A percentile compares a stretch with the other conserved stretches of the same genome.
Evolutionary conservation across 2,113 vertebrate species (phyloP).

Genomic region (Oncorhynchus clarkii): DNA sequence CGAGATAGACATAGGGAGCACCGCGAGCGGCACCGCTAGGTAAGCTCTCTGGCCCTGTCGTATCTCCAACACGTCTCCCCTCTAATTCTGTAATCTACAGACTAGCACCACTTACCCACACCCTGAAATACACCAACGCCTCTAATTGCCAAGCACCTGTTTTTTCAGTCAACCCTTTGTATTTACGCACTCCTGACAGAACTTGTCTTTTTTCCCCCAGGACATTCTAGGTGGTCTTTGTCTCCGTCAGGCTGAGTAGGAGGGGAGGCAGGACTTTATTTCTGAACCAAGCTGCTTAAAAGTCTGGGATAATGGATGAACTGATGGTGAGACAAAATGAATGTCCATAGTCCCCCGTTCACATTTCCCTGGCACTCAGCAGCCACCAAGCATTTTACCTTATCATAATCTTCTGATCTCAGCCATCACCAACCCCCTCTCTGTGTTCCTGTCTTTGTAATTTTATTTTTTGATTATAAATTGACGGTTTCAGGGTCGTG

Average conservation of each 20-base stretch:
- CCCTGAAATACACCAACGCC: neutral
- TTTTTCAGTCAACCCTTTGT: neutral
- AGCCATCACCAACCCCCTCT: neutral
- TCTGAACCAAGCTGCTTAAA: constrained; percentile 40
- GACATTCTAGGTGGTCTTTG: neutral
- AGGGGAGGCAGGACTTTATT: constrained; percentile 37
- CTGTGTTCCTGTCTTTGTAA: neutral
- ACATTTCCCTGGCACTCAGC: neutral
- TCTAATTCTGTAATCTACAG: neutral
- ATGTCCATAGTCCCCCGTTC: constrained; percentile 2
- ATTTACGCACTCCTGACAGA: neutral
- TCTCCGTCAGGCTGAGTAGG: neutral
- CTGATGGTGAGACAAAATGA: constrained; percentile 30
- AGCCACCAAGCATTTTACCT: neutral
- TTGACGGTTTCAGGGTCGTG: constrained; percentile 21
- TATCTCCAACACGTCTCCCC: neutral
- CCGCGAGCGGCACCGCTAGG: constrained; percentile 67
- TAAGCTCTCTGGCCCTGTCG: constrained; percentile 21
- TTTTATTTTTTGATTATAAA: neutral
- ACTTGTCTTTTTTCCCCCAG: neutral
- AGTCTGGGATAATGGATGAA: constrained; percentile 23
- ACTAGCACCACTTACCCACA: neutral
- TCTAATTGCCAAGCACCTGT: neutral
- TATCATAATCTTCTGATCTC: neutral
- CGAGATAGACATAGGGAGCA: constrained; percentile 58